Evolutionary conservation across 2,888 invertebrate species (phyloP).

Genomic region (Pyralis farinalis): DNA sequence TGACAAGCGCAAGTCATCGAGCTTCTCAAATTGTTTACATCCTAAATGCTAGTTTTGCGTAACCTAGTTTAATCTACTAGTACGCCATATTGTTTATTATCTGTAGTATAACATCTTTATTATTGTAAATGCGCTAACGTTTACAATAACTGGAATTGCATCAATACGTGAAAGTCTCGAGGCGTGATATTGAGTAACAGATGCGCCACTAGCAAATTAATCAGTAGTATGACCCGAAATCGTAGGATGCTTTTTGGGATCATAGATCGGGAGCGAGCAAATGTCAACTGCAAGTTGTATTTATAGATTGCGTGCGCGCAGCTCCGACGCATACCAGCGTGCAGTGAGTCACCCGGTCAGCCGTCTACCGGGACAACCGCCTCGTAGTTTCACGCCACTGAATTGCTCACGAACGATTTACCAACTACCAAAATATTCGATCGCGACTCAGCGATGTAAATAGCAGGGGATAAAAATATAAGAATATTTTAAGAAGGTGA

Average conservation of each 20-base stretch:
- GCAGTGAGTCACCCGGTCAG: conserved; percentile 62
- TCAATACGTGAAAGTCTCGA: too few relatives aligned
- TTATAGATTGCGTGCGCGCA: conserved; percentile 50
- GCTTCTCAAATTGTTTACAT: too few relatives aligned
- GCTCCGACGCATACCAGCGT: conserved; percentile 49
- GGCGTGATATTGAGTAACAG: conserved; percentile 3
- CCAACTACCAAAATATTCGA: conserved; percentile 33
- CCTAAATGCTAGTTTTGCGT: too few relatives aligned
- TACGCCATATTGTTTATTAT: too few relatives aligned
- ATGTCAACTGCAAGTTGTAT: conserved; percentile 74
- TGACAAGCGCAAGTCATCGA: too few relatives aligned
- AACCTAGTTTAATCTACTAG: too few relatives aligned
- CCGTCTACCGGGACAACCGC: conserved; percentile 68
- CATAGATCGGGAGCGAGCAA: conserved; percentile 68
- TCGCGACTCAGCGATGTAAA: conserved; percentile 33
- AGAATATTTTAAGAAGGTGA: conserved; percentile 18
- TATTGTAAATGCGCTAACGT: too few relatives aligned
- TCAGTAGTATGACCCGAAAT: conserved; percentile 30
- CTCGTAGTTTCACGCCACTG: conserved; percentile 22
- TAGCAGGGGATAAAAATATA: conserved; percentile 26
- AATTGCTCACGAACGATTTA: conserved; percentile 24
- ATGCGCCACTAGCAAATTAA: conserved; percentile 9
- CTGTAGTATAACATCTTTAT: too few relatives aligned
- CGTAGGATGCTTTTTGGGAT: conserved; percentile 46
- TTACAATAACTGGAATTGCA: too few relatives aligned